Evolutionary conservation across 2,888 invertebrate species (phyloP), one percentile per base, ranked within the genome.

Genomic region (Agriopis leucophaearia): DNA sequence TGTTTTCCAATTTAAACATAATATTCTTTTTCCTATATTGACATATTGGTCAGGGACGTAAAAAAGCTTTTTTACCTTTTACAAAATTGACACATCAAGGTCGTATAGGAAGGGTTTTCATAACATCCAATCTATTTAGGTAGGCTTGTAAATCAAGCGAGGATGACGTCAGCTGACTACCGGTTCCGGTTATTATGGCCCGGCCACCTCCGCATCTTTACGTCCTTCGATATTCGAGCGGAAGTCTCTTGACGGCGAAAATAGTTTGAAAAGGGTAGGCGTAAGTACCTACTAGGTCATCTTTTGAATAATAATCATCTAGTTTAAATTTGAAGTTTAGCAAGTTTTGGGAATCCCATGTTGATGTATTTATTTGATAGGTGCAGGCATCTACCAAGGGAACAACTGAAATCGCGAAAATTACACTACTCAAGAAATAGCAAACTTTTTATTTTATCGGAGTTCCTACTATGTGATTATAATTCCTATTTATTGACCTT

Each of bases 111-210:
- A 71, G 75, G 75, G 73, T 74, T 72, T 69, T 70, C 72, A 72
- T 75, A 74, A 70, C 70, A 71, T 72, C 70, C 75, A 71, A 75
- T 75, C 75, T 75, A 74, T 74, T 75, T 71, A 72, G 62, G 71
- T 66, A 70, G 61, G 74, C 71, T 73, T 75, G 72, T 75, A 75
- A 74, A 74, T 75, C 74, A 75, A 60, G 67, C 66, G 63, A 55
- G 64, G 69, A 69, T 71, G 74, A 69, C 75, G 72, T 71, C 70
- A 71, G 69, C 68, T 47, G 59, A 66, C 71, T 73, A 72, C 74
- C 74, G 75, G 75, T 74, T 72, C 74, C 74, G 70, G 75, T 75
- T 75, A 71, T 74, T 74, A 74, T 69, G 69, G 66, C 72, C 65
- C 61, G 71, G 70, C 59, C 66, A 64, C 63, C 70, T 64, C 69